Conservation (phyloP, 2,113 vertebrate genomes). For the Empidonax traillii region DNA sequence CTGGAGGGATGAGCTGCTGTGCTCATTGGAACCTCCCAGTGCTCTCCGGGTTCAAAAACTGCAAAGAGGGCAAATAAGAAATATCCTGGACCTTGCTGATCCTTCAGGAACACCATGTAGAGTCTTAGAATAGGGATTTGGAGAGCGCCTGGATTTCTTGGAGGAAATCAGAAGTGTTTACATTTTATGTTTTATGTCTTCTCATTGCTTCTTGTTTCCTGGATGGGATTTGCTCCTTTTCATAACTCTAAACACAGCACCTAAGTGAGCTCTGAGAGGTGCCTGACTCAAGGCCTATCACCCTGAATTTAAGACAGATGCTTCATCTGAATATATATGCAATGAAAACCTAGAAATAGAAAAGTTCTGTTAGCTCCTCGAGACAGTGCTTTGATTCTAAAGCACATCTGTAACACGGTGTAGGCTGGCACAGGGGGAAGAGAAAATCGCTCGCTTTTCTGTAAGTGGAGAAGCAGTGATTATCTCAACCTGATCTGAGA, state of each 20-base stretch:
- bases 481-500: not conserved
- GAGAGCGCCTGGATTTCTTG: not conserved
- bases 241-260: not conserved
- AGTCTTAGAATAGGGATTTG: not conserved
- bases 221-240: not conserved
- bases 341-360: not conserved
- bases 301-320: not conserved
- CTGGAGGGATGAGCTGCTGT: not conserved
- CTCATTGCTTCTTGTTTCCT: not conserved
- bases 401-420: not conserved
- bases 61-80: not conserved
- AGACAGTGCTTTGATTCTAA: not conserved
- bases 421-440: not conserved
- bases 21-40: not conserved
- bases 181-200: not conserved
- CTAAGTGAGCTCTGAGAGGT: not conserved
- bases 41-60: not conserved
- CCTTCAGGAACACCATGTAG: not conserved
- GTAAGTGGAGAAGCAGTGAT: not conserved
- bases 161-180: not conserved
- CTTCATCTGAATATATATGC: not conserved
- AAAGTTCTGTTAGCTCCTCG: not conserved
- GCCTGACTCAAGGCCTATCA: not conserved
- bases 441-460: not conserved
- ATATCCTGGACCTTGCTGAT: not conserved